Percentiles rank a stretch among this genome's conserved stretches.
These are phyloP conservation scores for Orthonychiurus folsomi DNA, from an alignment of 2,888 invertebrate genomes.

Conservation along the genomic window DNA sequence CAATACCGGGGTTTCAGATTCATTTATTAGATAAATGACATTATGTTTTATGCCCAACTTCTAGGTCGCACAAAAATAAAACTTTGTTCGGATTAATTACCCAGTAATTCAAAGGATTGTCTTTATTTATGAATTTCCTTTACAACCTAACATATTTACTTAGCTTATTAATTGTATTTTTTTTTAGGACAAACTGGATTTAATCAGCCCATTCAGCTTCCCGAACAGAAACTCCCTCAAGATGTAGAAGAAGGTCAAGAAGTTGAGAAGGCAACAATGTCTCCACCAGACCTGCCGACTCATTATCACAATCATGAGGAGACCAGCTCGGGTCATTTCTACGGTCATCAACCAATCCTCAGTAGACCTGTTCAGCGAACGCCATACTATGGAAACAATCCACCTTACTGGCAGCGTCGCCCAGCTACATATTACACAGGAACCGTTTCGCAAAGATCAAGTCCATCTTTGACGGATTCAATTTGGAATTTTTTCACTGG, in stretches of 20 bases:
- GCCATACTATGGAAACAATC: constrained; percentile 5
- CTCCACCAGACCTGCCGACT: constrained; percentile 27
- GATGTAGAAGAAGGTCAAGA: background rate
- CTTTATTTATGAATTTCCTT: no score
- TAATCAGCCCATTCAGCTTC: constrained; percentile 28
- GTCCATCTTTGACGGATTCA: background rate
- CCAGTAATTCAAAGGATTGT: no score
- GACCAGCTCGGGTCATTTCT: background rate
- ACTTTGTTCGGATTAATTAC: no score
- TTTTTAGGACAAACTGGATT: constrained; percentile 15
- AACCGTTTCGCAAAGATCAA: background rate
- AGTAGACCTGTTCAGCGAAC: constrained; percentile 3
- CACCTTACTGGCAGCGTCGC: background rate
- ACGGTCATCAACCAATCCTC: background rate
- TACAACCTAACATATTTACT: no score
- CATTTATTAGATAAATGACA: no score
- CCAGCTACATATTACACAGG: background rate
- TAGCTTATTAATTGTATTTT: no score
- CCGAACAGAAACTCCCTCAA: constrained; percentile 19
- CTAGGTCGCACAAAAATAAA: no score
- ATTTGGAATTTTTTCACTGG: background rate
- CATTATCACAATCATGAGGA: constrained; percentile 25
- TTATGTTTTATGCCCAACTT: no score
- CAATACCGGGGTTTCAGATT: no score
- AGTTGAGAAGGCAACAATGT: background rate